Evolutionary conservation across 1,140 invertebrate genomes (phyloP), one percentile per base, ranked within the genome.

Genomic region (Hydropsyche tenuis): DNA sequence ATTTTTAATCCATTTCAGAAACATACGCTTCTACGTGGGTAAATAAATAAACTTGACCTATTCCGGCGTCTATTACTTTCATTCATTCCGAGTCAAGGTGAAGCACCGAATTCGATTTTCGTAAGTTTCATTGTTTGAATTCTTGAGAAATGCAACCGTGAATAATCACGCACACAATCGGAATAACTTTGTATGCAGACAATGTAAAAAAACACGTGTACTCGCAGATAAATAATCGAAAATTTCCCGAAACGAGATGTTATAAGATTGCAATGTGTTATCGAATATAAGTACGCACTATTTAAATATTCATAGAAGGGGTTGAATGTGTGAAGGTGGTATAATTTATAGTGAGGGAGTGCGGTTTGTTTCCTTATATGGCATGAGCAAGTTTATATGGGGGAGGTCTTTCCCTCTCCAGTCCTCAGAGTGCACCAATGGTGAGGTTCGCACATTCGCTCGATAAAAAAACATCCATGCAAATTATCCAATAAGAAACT

Each of bases 401-500:
- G 56, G 56, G 56, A 20, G 23, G 20, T 23, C 20, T 27, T 20
- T 25, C 56, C 23, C 56, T 60, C 48, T 53, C 7, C 16, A 18
- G 7, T 53, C 7, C 7, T 60, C 22, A 2, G 56, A 60, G 56
- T 60, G 56, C 56, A 65, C 63, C 63, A 65, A 65, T 65, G 1
- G 30, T 22, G 63, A 43, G 63, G 42, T 25, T 14, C 7, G 30
- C 25, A n/a, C 16, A 18, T 11, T 18, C 30, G 27, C 30, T 43
- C 63, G 42, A 43, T 60, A 60, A 60, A n/a, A n/a, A 60, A 60
- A 60, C 48, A 60, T 22, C 65, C 45, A 22, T 70, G 68, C 68
- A 43, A 70, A 70, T 70, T 56, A 23, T 70, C 68, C 68, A 70
- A 70, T 70, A 56, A 70, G 68, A 70, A 70, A 30, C 65, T 48